phyloP scores from a whole-genome alignment of 2,113 vertebrate species.

The Tragulus kanchil region DNA sequence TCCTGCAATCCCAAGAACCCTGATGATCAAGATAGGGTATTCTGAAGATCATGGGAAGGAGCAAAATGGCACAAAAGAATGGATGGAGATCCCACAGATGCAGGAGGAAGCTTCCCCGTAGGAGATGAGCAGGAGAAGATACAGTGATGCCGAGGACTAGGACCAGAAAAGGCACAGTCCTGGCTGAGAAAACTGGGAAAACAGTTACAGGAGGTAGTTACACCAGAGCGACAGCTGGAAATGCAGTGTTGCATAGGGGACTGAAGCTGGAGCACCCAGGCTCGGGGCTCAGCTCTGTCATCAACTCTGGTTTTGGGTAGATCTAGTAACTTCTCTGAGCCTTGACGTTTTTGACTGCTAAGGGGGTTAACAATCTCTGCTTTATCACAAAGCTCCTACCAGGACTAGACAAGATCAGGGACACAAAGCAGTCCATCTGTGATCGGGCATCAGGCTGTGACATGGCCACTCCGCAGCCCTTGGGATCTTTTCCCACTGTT shows the following conservation, averaged over 20 bases:
- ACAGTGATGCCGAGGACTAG: accelerated
- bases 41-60: accelerated
- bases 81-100: accelerated
- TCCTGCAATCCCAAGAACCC: background rate
- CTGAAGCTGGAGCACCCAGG: background rate
- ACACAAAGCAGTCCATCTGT: background rate
- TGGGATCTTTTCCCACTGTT: accelerated
- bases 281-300: background rate
- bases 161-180: background rate
- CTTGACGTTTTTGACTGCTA: background rate
- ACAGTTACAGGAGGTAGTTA: background rate
- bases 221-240: background rate
- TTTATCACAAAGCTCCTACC: background rate
- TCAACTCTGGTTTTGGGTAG: background rate
- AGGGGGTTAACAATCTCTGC: background rate
- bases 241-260: accelerated
- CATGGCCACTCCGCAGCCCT: too few species aligned
- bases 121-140: background rate
- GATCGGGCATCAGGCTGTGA: background rate
- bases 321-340: background rate
- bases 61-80: background rate
- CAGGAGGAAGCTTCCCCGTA: background rate
- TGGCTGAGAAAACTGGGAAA: background rate
- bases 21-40: background rate
- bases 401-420: background rate